phyloP scores from a whole-genome alignment of 2,888 invertebrate genomes.

The Diaphora mendica region DNA sequence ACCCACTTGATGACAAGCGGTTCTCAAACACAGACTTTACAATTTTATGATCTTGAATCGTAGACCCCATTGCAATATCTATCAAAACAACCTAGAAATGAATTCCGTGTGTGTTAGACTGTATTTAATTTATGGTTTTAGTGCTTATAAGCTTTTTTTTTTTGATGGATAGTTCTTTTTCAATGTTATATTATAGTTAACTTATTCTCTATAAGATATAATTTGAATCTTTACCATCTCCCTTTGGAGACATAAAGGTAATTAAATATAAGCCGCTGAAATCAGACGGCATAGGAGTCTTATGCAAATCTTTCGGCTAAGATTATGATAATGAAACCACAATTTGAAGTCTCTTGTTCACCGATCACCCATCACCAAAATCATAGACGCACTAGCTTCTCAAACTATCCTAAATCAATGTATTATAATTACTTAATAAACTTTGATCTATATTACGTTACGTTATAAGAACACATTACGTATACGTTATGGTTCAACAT shows the following conservation, averaged over 20 bases:
- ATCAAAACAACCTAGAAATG: neutral
- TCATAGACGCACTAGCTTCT: neutral
- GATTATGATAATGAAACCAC: neutral
- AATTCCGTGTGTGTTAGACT: neutral
- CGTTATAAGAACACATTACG: neutral
- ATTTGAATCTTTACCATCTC: neutral
- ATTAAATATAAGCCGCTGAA: neutral
- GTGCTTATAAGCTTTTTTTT: no score
- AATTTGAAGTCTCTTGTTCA: neutral
- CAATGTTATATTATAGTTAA: no score
- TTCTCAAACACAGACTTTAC: neutral
- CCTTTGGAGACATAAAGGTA: neutral
- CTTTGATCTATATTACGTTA: neutral
- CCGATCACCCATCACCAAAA: neutral
- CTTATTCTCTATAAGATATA: no score
- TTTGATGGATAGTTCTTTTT: no score
- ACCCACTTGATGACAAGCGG: neutral
- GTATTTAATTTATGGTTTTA: neutral
- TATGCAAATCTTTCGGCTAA: no score
- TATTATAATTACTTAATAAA: neutral
- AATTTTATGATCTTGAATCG: neutral
- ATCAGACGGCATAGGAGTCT: no score
- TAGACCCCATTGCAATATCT: neutral
- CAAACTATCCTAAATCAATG: neutral
- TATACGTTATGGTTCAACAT: conserved; percentile 14